Evolutionary conservation across 2,113 vertebrate species (phyloP).

Genomic region (Neofelis nebulosa): DNA sequence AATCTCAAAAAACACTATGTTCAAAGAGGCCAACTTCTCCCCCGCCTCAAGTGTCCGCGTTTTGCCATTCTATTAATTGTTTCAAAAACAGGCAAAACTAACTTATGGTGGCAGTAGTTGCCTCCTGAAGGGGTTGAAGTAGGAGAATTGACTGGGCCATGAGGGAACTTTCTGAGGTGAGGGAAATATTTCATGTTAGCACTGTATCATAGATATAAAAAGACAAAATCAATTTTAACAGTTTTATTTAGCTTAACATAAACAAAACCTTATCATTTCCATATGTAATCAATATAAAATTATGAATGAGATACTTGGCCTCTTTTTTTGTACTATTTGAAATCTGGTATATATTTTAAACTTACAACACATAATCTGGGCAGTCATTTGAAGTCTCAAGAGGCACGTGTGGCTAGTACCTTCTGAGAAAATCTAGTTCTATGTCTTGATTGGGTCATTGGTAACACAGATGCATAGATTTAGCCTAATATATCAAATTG

Average conservation of each 20-base stretch:
- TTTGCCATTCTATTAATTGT: not conserved
- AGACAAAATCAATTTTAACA: not conserved
- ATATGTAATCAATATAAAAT: not conserved
- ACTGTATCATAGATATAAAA: not conserved
- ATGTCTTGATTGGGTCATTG: not conserved
- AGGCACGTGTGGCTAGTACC: not conserved
- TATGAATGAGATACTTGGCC: not conserved
- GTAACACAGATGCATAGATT: not conserved
- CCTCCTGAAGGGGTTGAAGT: not conserved
- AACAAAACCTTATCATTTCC: not conserved
- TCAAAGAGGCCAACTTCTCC: not conserved
- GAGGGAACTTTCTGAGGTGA: not conserved
- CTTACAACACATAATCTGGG: not conserved
- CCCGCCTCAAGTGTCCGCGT: not conserved
- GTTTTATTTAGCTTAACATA: not conserved
- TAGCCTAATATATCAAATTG: not conserved
- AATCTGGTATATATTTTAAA: slow-evolving; percentile 3
- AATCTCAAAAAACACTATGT: not conserved
- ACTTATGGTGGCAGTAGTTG: not conserved
- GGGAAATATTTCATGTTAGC: not conserved
- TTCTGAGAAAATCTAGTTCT: not conserved
- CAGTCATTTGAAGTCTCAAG: not conserved
- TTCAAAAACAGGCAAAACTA: not conserved
- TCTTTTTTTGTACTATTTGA: not conserved
- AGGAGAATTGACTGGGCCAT: not conserved